phyloP scores from a whole-genome alignment of 2,113 vertebrate genomes.

The Buteo buteo region DNA sequence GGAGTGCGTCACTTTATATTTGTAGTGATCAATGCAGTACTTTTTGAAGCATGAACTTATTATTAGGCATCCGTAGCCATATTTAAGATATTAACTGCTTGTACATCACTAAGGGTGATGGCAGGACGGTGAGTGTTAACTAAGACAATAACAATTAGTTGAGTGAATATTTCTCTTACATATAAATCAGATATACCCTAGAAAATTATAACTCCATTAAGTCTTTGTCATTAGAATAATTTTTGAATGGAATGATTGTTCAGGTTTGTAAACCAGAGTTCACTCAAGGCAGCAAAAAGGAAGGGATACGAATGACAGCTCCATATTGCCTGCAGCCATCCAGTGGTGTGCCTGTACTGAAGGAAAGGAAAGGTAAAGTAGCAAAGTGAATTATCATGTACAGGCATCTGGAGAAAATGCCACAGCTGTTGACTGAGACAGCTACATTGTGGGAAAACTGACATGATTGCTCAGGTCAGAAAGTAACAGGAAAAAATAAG shows the following conservation, averaged over 20 bases:
- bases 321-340: neutral
- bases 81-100: neutral
- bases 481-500: neutral
- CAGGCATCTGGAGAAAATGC: neutral
- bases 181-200: neutral
- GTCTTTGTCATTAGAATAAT: neutral
- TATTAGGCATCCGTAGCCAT: neutral
- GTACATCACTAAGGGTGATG: neutral
- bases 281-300: neutral
- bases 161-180: neutral
- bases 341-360: accelerated
- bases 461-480: neutral
- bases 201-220: neutral
- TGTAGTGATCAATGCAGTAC: neutral
- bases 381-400: neutral
- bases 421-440: neutral
- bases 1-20: neutral
- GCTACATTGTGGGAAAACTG: accelerated
- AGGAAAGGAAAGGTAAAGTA: neutral
- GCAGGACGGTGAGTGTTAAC: neutral
- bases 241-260: neutral
- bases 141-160: neutral
- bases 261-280: neutral
- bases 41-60: neutral
- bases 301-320: neutral